Base-by-base conservation (phyloP, 2,888 invertebrate genomes). In the Galeruca laticollis region DNA sequence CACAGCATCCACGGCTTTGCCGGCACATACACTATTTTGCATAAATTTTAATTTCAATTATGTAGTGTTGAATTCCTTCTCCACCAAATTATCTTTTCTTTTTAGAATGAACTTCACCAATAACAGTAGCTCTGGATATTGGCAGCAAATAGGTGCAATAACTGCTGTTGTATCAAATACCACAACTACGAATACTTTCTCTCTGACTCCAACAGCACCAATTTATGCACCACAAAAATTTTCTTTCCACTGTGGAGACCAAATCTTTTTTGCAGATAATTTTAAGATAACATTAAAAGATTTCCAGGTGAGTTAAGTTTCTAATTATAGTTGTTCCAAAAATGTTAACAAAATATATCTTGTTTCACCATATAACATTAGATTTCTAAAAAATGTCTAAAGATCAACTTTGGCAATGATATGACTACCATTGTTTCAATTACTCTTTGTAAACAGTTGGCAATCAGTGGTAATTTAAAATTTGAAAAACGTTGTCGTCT, bases 241-340 rank as follows among this genome's bases (percentile, higher is more conserved):
- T 83, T 87, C 88, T 0, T 89, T 88, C 81, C 86, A 89, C 47
- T 90, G 90, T 74, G 75, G 76, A 18, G 73, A 77, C 68, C 78
- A 79, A 69, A 69, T 66, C 10, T 78, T 81, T 33, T 62, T 49
- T 13, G 40, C 49, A 35, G 57, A 57, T 31, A 69, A 57, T 35
- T 62, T 65, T 21, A 60, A 56, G 1, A 52, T 73, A 51, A 43
- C 51, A 18, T 68, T 81, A 21, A 77, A 75, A 33, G 77, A 79
- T 49, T 75, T 81, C 47, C 82, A 82, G 72, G 79, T 78, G 62
- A 68, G 52, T 65, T n/a, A 40, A 43, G 0, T 40, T 40, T 6
- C 1, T 47, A 47, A 47, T 47, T 18, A 47, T 15, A 1, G n/a
- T 5, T 15, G n/a, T 1, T 15, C 9, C 11, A 37, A 35, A 20